These are phyloP conservation scores for Limnothrissa miodon DNA, from an alignment of 2,113 vertebrate genomes.

Conservation along the genomic window DNA sequence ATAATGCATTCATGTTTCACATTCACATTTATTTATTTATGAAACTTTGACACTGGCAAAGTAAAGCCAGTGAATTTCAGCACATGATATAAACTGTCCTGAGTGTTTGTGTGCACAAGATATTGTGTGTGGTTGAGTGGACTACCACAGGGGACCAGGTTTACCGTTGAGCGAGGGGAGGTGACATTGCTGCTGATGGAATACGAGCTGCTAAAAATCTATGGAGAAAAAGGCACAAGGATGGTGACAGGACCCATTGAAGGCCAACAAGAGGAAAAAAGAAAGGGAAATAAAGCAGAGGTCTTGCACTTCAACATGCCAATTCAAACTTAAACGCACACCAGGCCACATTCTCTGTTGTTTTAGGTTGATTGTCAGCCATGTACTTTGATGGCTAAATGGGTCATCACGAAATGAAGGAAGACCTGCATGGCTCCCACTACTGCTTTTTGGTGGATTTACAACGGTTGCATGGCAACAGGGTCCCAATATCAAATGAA, in stretches of 20 bases:
- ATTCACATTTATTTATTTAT: not conserved
- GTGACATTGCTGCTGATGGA: conserved; percentile 79
- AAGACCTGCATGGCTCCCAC: too few species aligned
- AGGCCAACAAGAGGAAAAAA: not conserved
- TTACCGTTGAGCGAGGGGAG: conserved; percentile 85
- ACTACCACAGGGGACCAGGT: conserved; percentile 41
- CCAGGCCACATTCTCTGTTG: too few species aligned
- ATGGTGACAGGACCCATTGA: not conserved
- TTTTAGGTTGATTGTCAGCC: too few species aligned
- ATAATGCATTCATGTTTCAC: not conserved
- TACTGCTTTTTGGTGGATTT: too few species aligned
- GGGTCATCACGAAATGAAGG: too few species aligned
- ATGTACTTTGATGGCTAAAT: too few species aligned
- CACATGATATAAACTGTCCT: not conserved
- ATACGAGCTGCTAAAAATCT: conserved; percentile 80
- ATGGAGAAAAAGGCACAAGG: conserved; percentile 49
- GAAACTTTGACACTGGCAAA: not conserved
- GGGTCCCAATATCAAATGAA: too few species aligned
- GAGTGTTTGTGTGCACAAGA: conserved; percentile 1
- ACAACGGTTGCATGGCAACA: too few species aligned
- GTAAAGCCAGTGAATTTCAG: not conserved
- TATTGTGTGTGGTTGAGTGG: not conserved
- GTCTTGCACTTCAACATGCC: not conserved
- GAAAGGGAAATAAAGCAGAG: not conserved
- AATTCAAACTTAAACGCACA: too few species aligned